Evolutionary conservation across 2,113 vertebrate genomes (phyloP).

Genomic region (Thunnus thynnus): DNA sequence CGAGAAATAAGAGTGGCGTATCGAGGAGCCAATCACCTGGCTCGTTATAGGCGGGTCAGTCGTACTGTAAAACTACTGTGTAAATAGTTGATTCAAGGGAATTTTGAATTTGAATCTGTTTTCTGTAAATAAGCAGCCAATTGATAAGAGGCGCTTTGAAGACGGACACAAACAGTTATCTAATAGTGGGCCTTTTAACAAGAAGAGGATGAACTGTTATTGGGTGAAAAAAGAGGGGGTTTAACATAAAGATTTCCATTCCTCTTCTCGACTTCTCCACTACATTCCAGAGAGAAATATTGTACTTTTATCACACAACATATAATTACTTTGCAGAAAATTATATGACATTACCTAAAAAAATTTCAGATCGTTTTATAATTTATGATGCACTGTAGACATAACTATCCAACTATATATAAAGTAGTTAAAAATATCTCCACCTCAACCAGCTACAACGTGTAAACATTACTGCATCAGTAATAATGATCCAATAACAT

Average conservation of each 20-base stretch:
- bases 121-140: conserved; percentile 59
- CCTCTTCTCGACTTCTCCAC: too few relatives aligned
- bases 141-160: conserved; percentile 42
- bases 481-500: too few relatives aligned
- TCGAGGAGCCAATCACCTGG: conserved; percentile 26
- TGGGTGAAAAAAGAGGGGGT: neutral
- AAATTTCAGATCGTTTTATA: too few relatives aligned
- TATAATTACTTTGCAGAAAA: too few relatives aligned
- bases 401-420: too few relatives aligned
- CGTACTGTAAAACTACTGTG: neutral
- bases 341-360: too few relatives aligned
- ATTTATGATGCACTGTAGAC: too few relatives aligned
- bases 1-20: conserved; percentile 26
- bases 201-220: neutral
- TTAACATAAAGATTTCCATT: neutral
- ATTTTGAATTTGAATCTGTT: conserved; percentile 73
- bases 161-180: conserved; percentile 18
- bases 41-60: neutral
- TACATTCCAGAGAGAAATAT: too few relatives aligned
- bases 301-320: too few relatives aligned
- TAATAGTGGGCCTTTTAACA: neutral
- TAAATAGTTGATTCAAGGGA: neutral
- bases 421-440: too few relatives aligned
- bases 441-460: too few relatives aligned
- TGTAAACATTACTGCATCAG: too few relatives aligned